A percentile compares a stretch with the other conserved stretches of the same genome.
phyloP scores from a whole-genome alignment of 2,113 vertebrate species.

The Gasterosteus aculeatus region DNA sequence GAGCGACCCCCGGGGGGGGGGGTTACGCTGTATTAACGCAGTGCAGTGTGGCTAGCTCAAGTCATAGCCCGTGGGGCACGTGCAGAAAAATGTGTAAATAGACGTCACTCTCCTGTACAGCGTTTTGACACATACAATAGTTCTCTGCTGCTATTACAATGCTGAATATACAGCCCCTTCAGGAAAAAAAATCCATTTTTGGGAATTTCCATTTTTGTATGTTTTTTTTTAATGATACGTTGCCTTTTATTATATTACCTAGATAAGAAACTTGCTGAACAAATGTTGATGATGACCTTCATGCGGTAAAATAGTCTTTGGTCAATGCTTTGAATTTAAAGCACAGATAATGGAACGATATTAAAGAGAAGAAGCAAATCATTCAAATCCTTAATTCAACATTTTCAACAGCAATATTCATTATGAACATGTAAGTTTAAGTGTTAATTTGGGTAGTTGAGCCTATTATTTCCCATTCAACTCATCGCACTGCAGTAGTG shows the following conservation, averaged over 20 bases:
- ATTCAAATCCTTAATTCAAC: background rate
- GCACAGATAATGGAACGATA: background rate
- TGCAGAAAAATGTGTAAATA: background rate
- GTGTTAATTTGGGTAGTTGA: conserved; percentile 3
- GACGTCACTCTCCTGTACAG: background rate
- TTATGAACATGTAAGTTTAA: background rate
- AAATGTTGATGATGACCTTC: background rate
- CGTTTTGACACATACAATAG: background rate
- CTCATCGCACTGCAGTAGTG: background rate
- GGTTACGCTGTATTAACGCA: background rate
- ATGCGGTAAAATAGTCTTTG: background rate
- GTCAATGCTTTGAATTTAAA: background rate
- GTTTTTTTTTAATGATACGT: background rate
- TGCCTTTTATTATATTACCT: background rate
- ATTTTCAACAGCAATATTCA: background rate
- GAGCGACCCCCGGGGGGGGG: no score
- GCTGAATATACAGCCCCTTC: background rate
- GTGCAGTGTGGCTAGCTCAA: background rate
- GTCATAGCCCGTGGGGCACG: background rate
- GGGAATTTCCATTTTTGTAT: background rate
- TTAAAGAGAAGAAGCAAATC: background rate
- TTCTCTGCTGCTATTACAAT: background rate
- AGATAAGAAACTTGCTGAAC: background rate
- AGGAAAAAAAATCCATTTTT: conserved; percentile 1
- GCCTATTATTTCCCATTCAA: conserved; percentile 15